Conservation (phyloP, 92 coral and sea anemone species). For the Parazoanthus atlanticus region DNA sequence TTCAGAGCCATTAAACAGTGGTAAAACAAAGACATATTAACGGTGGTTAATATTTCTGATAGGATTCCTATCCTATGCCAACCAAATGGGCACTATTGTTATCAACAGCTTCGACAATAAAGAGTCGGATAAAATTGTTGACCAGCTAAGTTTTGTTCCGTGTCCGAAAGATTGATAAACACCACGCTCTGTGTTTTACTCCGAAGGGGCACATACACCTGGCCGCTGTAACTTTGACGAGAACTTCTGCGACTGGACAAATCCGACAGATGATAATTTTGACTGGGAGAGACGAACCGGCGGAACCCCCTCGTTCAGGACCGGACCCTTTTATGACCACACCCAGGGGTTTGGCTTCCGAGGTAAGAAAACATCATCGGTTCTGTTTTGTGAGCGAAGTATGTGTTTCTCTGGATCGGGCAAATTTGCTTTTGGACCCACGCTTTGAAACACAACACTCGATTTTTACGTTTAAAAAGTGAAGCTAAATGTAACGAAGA, state of each 20-base stretch:
- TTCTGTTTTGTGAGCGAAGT: not conserved
- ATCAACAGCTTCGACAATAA: too few relatives aligned
- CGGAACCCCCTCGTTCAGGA: conserved; percentile 57
- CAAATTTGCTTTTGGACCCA: not conserved
- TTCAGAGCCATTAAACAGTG: too few relatives aligned
- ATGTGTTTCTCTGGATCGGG: not conserved
- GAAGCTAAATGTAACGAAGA: not conserved
- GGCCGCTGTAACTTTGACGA: conserved; percentile 90
- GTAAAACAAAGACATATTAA: too few relatives aligned
- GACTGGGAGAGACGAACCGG: conserved; percentile 74
- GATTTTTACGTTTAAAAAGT: too few relatives aligned
- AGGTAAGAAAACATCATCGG: conserved; percentile 39
- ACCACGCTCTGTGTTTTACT: not conserved
- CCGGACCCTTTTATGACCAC: conserved; percentile 88
- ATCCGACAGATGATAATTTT: conserved; percentile 76
- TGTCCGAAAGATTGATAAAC: not conserved
- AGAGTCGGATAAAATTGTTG: too few relatives aligned
- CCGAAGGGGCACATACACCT: conserved; percentile 61
- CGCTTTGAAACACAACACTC: not conserved
- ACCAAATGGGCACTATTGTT: too few relatives aligned
- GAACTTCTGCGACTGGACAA: conserved; percentile 79
- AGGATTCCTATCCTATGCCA: too few relatives aligned
- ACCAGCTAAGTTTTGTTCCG: too few relatives aligned
- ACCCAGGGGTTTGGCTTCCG: conserved; percentile 70
- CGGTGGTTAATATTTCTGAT: too few relatives aligned